Percentiles rank a stretch among this genome's conserved stretches.
These are phyloP conservation scores for Dinocampus coccinellae DNA, from an alignment of 2,888 invertebrate species.

Conservation along the genomic window DNA sequence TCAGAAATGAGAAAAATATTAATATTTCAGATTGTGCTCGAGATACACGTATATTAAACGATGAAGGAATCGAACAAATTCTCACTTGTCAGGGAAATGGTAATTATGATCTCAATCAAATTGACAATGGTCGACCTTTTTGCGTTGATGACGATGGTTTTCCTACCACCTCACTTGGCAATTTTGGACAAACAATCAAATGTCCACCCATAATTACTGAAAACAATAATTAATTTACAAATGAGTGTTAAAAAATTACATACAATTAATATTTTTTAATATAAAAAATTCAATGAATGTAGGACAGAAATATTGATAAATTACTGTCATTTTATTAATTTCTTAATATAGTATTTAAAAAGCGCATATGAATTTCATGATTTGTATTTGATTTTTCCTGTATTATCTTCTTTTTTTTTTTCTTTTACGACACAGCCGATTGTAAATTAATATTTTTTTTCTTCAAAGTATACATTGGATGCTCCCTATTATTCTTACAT, in stretches of 20 bases:
- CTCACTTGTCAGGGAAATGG: conserved; percentile 73
- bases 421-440: neutral
- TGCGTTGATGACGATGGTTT: conserved; percentile 77
- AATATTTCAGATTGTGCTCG: conserved; percentile 74
- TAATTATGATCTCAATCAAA: conserved; percentile 74
- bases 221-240: neutral
- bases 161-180: conserved; percentile 56
- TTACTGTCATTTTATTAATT: neutral
- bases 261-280: neutral
- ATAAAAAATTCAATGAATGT: neutral
- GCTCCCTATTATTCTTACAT: neutral
- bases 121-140: conserved; percentile 69
- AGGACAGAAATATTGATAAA: neutral
- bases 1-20: neutral
- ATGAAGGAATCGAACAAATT: conserved; percentile 70
- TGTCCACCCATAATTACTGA: conserved; percentile 10
- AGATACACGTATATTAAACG: conserved; percentile 72
- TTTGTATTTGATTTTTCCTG: neutral
- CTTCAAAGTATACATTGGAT: neutral
- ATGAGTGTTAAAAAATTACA: neutral
- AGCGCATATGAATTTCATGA: neutral
- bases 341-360: neutral
- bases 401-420: neutral
- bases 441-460: neutral
- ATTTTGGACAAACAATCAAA: neutral